phyloP scores from a whole-genome alignment of 2,797 vertebrate genomes.

The Chelonia mydas region DNA sequence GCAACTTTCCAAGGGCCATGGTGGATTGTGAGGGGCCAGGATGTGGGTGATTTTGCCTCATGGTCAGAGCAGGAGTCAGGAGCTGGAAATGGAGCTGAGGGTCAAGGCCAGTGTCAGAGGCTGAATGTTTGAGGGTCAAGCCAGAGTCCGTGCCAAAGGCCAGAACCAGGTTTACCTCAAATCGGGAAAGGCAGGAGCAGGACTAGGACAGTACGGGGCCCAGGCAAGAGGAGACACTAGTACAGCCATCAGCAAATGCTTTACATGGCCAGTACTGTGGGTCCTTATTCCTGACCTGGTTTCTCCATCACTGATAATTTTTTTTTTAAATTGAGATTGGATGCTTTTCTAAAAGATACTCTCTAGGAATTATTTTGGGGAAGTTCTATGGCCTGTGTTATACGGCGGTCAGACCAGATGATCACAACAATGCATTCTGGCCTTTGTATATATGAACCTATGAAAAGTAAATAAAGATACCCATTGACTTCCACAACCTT shows the following conservation, averaged over 20 bases:
- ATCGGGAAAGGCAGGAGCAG: neutral
- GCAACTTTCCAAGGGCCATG: neutral
- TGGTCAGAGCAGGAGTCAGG: neutral
- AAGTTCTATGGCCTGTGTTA: neutral
- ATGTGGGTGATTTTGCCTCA: neutral
- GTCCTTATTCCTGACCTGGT: neutral
- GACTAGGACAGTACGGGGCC: neutral
- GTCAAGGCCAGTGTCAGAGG: neutral
- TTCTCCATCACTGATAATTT: neutral
- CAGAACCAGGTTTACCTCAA: neutral
- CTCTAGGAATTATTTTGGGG: neutral
- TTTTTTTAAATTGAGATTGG: neutral
- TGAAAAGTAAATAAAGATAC: neutral
- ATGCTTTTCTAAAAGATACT: neutral
- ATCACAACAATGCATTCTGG: neutral
- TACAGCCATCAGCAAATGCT: neutral
- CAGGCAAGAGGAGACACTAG: neutral
- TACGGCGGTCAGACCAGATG: neutral
- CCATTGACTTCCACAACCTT: neutral
- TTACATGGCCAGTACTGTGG: neutral
- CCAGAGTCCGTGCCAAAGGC: too few relatives aligned
- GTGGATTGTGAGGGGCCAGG: neutral
- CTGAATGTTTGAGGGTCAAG: neutral
- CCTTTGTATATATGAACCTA: neutral
- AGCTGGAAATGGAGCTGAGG: neutral